Conservation (phyloP, 1,140 invertebrate species). For the Lepeophtheirus salmonis region DNA sequence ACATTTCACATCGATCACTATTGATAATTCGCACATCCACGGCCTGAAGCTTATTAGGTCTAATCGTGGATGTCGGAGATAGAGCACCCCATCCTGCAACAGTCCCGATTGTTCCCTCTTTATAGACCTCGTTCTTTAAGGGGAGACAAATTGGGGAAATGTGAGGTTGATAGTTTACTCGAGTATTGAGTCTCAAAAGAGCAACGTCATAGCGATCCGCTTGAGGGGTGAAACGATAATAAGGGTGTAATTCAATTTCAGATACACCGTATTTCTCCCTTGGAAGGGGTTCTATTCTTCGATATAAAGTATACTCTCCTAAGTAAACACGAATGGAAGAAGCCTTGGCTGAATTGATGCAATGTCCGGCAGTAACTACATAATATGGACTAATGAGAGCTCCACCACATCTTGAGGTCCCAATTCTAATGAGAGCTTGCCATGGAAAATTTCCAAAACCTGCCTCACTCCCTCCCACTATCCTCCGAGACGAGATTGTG, state of each 20-base stretch:
- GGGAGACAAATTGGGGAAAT: conserved; percentile 82
- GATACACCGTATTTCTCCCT: conserved; percentile 68
- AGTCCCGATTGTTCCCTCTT: conserved; percentile 70
- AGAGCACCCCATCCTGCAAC: conserved; percentile 84
- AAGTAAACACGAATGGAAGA: conserved; percentile 74
- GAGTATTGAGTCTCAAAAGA: conserved; percentile 61
- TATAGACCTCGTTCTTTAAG: conserved; percentile 59
- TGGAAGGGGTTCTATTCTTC: conserved; percentile 64
- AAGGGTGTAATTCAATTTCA: conserved; percentile 46
- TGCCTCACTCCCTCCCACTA: conserved; percentile 77
- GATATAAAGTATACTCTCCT: conserved; percentile 82
- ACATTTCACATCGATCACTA: conserved; percentile 58
- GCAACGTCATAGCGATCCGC: conserved; percentile 68
- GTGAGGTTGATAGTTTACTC: conserved; percentile 69
- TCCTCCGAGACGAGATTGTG: conserved; percentile 55
- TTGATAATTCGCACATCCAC: conserved; percentile 79
- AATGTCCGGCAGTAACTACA: conserved; percentile 89
- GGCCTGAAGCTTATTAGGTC: conserved; percentile 72
- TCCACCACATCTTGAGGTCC: conserved; percentile 71
- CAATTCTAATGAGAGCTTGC: conserved; percentile 78
- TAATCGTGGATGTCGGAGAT: conserved; percentile 52
- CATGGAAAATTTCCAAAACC: conserved; percentile 84
- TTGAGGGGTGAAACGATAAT: conserved; percentile 77
- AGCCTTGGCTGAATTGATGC: conserved; percentile 49
- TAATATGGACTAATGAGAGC: conserved; percentile 75